Base-by-base conservation (phyloP, 37 sponge, comb jelly and placozoan species). In the Halisarca cf. caerulea region DNA sequence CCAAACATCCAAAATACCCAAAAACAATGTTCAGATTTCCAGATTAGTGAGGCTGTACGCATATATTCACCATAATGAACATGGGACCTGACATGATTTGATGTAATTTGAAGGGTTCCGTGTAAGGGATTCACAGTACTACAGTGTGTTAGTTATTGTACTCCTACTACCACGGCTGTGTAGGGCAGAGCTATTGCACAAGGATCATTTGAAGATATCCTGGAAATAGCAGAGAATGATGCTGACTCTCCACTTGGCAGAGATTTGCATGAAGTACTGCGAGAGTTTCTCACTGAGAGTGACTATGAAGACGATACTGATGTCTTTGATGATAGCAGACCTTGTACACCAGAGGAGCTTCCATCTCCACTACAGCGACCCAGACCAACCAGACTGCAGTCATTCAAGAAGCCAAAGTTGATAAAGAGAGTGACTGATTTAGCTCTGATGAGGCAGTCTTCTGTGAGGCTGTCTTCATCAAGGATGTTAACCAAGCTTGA, bases 171-270 rank as follows among this genome's bases (percentile, higher is more conserved):
- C n/a, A n/a, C n/a, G n/a, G 30, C 41, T n/a, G 18, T 44, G 0
- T 40, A 74, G 77, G 77, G 77, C 24, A 41, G 36, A 21, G 42
- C 36, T n/a, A n/a, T 74, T 37, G 45, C 77, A 44, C 45, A 14
- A 18, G 77, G 77, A 42, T 41, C 21, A 23, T 74, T 74, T 43
- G 42, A 44, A 17, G 77, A 74, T 1, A 74, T 74, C 24, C 11
- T 74, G 44, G 45, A 74, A 11, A 33, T 74, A 2, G 77, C 77
- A 8, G 36, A 33, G 2, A 9, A n/a, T 15, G 77, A 74, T 40
- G 77, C 7, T 41, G 77, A 74, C 77, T 41, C 32, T 23, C 77
- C 77, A 3, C 45, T 40, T 8, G 42, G 18, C 2, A 40, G 15
- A 1, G 42, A 24, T 2, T 44, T 74, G 11, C 21, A 37, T n/a